Evolutionary conservation across 2,797 vertebrate species (phyloP).

Genomic region (Mionectes olivaceus): DNA sequence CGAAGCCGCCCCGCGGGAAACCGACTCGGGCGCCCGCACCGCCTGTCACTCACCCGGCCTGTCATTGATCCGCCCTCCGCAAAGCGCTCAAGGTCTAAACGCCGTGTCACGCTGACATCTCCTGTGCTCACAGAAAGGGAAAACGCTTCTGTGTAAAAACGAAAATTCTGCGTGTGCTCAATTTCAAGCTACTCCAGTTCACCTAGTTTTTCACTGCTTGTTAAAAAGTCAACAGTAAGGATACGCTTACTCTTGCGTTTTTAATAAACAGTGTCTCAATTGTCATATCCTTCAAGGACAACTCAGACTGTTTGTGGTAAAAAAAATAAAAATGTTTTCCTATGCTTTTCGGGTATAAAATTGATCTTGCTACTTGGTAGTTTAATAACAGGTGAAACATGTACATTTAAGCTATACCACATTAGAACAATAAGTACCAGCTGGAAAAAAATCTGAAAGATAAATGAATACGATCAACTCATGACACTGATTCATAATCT

Average conservation of each 20-base stretch:
- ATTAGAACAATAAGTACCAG: background rate
- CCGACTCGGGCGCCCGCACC: fast-evolving
- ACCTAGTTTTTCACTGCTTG: background rate
- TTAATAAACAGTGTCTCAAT: no score
- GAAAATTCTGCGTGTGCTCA: background rate
- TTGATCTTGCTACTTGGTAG: background rate
- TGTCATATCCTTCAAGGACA: background rate
- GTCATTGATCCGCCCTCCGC: background rate
- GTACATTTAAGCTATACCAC: background rate
- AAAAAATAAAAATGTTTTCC: background rate
- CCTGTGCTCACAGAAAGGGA: background rate
- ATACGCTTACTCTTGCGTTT: no score
- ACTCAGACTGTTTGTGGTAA: background rate
- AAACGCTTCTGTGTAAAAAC: background rate
- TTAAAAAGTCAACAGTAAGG: no score
- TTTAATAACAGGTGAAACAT: background rate
- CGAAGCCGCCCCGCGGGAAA: background rate
- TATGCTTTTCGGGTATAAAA: background rate
- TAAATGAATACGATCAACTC: background rate
- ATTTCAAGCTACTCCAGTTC: no score
- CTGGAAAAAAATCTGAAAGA: background rate
- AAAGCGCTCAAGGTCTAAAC: no score
- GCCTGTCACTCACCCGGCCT: background rate
- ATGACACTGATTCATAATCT: background rate
- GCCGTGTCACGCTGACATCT: background rate